Conservation (phyloP, 2,113 vertebrate species). For the Heliornis fulica region DNA sequence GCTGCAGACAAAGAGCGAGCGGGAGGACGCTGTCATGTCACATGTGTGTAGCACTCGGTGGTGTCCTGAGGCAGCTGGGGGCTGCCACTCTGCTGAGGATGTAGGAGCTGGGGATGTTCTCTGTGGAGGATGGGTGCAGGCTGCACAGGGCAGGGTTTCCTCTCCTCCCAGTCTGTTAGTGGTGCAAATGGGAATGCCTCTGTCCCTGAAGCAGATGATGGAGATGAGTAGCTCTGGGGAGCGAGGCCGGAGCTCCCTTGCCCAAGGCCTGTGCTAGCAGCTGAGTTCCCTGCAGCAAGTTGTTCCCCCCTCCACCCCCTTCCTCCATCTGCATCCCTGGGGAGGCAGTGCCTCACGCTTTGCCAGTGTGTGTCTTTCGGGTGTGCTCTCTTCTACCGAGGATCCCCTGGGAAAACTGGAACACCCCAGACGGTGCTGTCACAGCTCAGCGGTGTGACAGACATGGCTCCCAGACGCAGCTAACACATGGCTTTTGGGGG, state of each 20-base stretch:
- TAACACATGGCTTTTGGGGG: background rate
- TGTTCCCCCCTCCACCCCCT: background rate
- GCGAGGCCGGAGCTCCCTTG: background rate
- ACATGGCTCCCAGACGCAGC: background rate
- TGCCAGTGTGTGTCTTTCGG: background rate
- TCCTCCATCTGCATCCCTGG: background rate
- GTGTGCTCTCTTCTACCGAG: background rate
- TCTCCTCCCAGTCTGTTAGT: background rate
- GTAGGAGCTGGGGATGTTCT: background rate
- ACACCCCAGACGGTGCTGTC: slow-evolving; percentile 23
- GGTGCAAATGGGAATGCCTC: background rate
- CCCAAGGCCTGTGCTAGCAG: background rate
- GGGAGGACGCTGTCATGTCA: background rate
- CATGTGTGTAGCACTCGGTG: background rate
- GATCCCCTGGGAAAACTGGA: background rate
- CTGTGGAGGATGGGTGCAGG: background rate
- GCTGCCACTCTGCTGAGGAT: background rate
- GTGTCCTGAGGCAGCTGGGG: rapidly evolving
- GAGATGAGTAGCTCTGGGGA: background rate
- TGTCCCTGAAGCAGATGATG: background rate
- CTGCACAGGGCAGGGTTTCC: background rate
- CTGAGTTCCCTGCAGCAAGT: background rate
- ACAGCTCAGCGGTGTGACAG: slow-evolving; percentile 19
- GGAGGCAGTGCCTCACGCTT: background rate
- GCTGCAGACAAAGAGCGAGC: background rate